Evolutionary conservation across 2,797 vertebrate genomes (phyloP).

Genomic region (Galago senegalensis): DNA sequence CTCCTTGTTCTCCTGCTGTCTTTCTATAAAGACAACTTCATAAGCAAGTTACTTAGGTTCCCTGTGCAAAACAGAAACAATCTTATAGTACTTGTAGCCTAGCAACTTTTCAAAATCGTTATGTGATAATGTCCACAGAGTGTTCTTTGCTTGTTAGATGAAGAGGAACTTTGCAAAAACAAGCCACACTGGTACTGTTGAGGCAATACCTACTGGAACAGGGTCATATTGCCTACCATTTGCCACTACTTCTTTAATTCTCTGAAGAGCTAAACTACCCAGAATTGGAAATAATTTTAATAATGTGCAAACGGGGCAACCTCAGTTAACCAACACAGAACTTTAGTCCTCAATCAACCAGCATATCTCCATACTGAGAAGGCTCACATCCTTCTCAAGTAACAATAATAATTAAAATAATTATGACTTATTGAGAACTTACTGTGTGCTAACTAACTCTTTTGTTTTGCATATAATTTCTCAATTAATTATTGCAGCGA

Average conservation of each 20-base stretch:
- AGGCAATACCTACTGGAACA: not conserved
- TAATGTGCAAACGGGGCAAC: not conserved
- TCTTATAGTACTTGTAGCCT: conserved; percentile 23
- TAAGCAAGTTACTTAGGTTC: conserved; percentile 47
- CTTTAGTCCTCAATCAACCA: not conserved
- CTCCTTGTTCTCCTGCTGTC: not conserved
- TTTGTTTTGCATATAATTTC: not conserved
- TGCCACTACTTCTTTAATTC: conserved; percentile 32
- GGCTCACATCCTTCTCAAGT: not conserved
- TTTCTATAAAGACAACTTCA: not conserved
- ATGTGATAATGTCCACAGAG: conserved; percentile 35
- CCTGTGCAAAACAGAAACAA: conserved; percentile 47
- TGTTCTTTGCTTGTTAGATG: conserved; percentile 54
- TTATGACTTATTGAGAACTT: not conserved
- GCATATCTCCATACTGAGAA: not conserved
- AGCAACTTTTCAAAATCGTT: conserved; percentile 61
- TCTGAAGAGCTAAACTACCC: conserved; percentile 28
- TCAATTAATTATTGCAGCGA: not conserved
- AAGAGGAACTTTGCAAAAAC: conserved; percentile 56
- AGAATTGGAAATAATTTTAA: conserved; percentile 42
- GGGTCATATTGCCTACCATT: not conserved
- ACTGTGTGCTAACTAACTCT: not conserved
- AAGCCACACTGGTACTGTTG: conserved; percentile 19
- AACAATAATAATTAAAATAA: not conserved
- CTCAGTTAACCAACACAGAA: not conserved